Percentiles rank a stretch among this genome's conserved stretches.
Conservation (phyloP, 2,113 vertebrate genomes). For the Edolisoma coerulescens region DNA sequence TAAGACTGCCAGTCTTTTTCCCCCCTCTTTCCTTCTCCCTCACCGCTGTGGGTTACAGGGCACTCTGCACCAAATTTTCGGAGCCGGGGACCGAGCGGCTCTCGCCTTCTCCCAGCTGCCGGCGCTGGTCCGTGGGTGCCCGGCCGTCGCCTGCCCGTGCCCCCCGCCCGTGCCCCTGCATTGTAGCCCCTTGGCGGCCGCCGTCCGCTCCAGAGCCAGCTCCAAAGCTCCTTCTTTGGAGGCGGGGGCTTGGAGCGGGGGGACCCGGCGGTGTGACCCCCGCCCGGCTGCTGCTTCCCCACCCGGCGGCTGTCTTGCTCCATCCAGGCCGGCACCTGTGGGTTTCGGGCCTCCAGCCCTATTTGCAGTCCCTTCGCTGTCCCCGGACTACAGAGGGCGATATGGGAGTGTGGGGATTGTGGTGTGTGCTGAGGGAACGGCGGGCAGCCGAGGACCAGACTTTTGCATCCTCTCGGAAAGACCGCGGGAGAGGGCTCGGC, state of each 20-base stretch:
- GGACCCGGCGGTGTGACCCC: accelerated
- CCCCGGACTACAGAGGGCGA: background rate
- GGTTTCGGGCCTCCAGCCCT: background rate
- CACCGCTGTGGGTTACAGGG: background rate
- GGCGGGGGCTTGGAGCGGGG: background rate
- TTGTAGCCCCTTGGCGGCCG: background rate
- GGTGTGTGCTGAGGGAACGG: background rate
- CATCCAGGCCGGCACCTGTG: background rate
- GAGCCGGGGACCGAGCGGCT: background rate
- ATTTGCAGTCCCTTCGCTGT: background rate
- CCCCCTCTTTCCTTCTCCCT: background rate
- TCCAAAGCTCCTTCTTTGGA: too few species aligned
- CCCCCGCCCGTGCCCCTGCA: too few species aligned
- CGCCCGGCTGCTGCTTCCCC: background rate
- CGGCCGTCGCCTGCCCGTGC: accelerated
- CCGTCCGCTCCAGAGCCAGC: background rate
- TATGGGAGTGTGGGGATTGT: background rate
- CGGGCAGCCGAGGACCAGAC: background rate
- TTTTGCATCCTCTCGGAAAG: background rate
- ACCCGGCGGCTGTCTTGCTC: background rate
- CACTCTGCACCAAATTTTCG: background rate
- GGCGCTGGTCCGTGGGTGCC: background rate
- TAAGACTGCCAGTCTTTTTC: background rate
- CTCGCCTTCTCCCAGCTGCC: background rate
- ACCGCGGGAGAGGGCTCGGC: accelerated